Evolutionary conservation across 37 sponge, comb jelly and placozoan genomes (phyloP), one percentile per base, ranked within the genome.

Genomic region (Theonella swinhoei): DNA sequence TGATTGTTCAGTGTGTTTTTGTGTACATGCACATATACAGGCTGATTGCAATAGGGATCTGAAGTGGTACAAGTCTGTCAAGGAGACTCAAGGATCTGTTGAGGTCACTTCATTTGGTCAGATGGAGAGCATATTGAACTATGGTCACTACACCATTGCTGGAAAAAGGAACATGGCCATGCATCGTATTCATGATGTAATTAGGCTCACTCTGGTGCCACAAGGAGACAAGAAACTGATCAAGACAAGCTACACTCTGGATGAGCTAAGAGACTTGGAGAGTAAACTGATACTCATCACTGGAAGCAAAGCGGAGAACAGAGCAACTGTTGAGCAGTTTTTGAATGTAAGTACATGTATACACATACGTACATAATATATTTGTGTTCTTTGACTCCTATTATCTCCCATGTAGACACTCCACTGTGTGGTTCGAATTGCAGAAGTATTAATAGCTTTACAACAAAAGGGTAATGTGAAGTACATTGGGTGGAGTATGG

Each of bases 231-330:
- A 80, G 43, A 47, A 39, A n/a, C 30, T 86, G 14, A 60, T 72
- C 3, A 76, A 86, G 65, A 35, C 3, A 0, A 42, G 72, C 17
- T 91, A 82, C 64, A 63, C 59, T 37, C 78, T 91, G 31, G 87
- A 91, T 65, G 91, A 91, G 1, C 80, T 91, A 0, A 30, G 82
- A 22, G 91, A 91, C 65, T 39, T 91, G 28, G 87, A 91, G 77
- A 91, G 91, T 32, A 86, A 91, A n/a, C 75, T 91, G 29, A 87
- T 86, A 1, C 68, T 91, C 23, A 91, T 91, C 43, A 87, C 78
- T 39, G 87, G 91, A 31, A 86, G 71, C 34, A 77, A 86, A 20
- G 66, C 83, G 24, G 86, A 86, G 29, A 61, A 82, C 74, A 88
- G 76, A 36, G 64, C 38, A 54, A 65, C 80, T 11, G 82, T 81